phyloP scores from a whole-genome alignment of 2,113 vertebrate species.

The Ammodramus savannarum region DNA sequence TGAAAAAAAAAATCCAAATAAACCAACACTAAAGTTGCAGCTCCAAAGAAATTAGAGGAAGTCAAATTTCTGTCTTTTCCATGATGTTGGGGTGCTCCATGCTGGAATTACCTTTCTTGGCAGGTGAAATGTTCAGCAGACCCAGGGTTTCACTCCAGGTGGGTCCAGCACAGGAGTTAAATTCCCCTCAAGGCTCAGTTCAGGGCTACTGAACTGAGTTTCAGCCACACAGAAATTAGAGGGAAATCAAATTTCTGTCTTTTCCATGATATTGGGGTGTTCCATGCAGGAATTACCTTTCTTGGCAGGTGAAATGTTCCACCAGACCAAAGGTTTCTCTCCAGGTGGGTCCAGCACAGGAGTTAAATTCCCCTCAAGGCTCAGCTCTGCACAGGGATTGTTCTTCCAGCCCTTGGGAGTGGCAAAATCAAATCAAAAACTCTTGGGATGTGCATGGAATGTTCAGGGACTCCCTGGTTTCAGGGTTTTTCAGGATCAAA shows the following conservation, averaged over 20 bases:
- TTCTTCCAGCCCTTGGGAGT: not conserved
- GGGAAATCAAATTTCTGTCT: not conserved
- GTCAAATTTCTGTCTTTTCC: not conserved
- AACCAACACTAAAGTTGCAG: not conserved
- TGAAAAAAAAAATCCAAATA: not conserved
- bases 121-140: not conserved
- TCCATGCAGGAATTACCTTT: not conserved
- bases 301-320: not conserved
- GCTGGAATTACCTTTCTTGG: not conserved
- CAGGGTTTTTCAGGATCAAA: not conserved
- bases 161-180: rapidly evolving
- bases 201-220: no score
- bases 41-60: not conserved
- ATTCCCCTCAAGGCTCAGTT: rapidly evolving
- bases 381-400: rapidly evolving
- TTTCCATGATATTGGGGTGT: rapidly evolving
- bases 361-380: rapidly evolving
- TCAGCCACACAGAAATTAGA: not conserved
- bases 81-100: rapidly evolving
- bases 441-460: rapidly evolving
- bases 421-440: not conserved
- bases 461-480: not conserved
- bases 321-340: rapidly evolving
- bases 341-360: rapidly evolving
- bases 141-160: rapidly evolving